Evolutionary conservation across 2,113 vertebrate species (phyloP).

Genomic region (Tylochromis polylepis): DNA sequence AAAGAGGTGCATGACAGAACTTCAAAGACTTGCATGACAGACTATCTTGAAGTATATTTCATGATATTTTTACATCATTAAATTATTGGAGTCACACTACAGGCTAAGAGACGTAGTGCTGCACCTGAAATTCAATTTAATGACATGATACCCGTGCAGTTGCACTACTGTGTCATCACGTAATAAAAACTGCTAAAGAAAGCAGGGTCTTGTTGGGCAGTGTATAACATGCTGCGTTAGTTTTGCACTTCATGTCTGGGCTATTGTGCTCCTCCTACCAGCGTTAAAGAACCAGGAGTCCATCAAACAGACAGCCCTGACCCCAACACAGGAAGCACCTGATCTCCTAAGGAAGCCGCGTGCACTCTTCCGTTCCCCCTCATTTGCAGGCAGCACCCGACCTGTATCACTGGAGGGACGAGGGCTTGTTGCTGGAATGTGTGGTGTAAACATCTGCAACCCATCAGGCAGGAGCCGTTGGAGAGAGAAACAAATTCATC

Average conservation of each 20-base stretch:
- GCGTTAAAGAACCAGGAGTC: not conserved
- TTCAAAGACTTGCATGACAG: conserved; percentile 15
- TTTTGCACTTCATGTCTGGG: not conserved
- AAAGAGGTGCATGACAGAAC: conserved; percentile 9
- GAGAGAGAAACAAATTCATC: conserved; percentile 20
- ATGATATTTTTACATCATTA: conserved; percentile 17
- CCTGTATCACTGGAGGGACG: conserved; percentile 1
- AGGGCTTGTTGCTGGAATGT: conserved; percentile 31
- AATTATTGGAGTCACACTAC: conserved; percentile 7
- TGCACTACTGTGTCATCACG: conserved; percentile 44
- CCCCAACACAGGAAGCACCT: conserved; percentile 51
- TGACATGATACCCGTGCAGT: not conserved
- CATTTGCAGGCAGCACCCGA: conserved; percentile 40
- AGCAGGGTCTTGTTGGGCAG: not conserved
- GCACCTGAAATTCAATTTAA: conserved; percentile 2
- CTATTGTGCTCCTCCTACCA: not conserved
- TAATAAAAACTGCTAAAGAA: conserved; percentile 1
- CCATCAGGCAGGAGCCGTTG: conserved; percentile 26
- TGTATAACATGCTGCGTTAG: not conserved
- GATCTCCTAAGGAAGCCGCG: conserved; percentile 41
- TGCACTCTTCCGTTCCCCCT: conserved; percentile 31
- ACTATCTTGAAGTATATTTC: not conserved
- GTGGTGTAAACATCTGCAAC: conserved; percentile 47
- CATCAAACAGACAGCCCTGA: conserved; percentile 34
- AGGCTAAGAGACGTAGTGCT: not conserved